phyloP scores from a whole-genome alignment of 92 coral and sea anemone species.

The Ricordea florida region DNA sequence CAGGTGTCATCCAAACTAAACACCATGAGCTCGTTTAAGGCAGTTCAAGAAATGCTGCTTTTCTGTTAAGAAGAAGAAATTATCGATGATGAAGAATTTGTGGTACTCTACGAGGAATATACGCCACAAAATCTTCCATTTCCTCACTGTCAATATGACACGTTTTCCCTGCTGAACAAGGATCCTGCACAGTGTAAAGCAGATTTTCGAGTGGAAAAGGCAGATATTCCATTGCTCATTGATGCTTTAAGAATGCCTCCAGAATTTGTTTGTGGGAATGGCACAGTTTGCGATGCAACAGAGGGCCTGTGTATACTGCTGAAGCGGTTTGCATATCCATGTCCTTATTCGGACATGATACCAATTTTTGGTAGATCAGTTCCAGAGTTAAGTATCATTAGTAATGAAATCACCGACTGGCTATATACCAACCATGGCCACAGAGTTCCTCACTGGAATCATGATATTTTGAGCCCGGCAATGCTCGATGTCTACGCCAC shows the following conservation, averaged over 20 bases:
- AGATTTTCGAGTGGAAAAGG: constrained; percentile 39
- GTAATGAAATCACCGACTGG: constrained; percentile 34
- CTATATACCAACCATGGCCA: constrained; percentile 4
- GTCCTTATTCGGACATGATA: constrained; percentile 30
- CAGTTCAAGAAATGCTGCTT: constrained; percentile 32
- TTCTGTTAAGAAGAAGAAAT: constrained; percentile 34
- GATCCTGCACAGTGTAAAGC: constrained; percentile 41
- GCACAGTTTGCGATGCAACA: constrained; percentile 29
- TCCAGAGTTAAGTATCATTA: constrained; percentile 22
- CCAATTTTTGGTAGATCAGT: constrained; percentile 38
- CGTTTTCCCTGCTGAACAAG: constrained; percentile 29
- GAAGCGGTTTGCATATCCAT: constrained; percentile 35
- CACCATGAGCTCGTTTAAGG: constrained; percentile 30
- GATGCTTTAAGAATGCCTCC: constrained; percentile 41
- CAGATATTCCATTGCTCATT: constrained; percentile 1
- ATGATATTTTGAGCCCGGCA: constrained; percentile 1
- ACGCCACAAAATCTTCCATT: constrained; percentile 39
- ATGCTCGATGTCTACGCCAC: not conserved
- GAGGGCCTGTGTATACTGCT: constrained; percentile 22
- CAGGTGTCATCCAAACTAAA: constrained; percentile 6
- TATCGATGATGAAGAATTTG: constrained; percentile 44
- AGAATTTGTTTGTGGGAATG: constrained; percentile 2
- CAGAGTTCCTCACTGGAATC: constrained; percentile 17
- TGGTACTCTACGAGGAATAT: constrained; percentile 29
- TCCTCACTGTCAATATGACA: constrained; percentile 11